Evolutionary conservation across 2,888 invertebrate genomes (phyloP).

Genomic region (Drosophila nr. perissopoda): DNA sequence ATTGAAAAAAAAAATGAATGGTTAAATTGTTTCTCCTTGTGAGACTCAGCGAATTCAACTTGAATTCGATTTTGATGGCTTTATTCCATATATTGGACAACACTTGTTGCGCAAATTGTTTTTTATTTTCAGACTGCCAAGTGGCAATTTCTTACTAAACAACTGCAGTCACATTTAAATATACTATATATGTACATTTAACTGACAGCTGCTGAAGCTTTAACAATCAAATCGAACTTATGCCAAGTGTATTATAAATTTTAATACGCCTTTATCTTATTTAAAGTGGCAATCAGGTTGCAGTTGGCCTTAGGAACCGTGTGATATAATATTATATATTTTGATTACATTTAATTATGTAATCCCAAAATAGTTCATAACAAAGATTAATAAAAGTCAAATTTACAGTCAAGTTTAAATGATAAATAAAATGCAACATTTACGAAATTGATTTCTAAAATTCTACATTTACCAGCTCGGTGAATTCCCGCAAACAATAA

Average conservation of each 20-base stretch:
- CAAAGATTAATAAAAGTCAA: neutral
- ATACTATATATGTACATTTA: conserved; percentile 1
- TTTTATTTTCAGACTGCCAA: conserved; percentile 24
- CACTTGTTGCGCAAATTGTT: conserved; percentile 44
- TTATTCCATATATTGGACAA: conserved; percentile 42
- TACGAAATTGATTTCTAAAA: neutral
- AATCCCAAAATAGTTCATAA: neutral
- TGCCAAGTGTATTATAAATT: neutral
- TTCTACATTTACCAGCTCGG: neutral
- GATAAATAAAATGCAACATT: neutral
- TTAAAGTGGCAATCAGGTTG: neutral
- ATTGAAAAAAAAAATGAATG: conserved; percentile 55
- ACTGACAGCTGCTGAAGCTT: conserved; percentile 31
- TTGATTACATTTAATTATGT: neutral
- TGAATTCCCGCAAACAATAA: conserved; percentile 3
- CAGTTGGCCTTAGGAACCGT: neutral
- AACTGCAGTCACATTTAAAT: conserved; percentile 19
- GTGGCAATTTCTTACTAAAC: conserved; percentile 32
- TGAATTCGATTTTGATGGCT: conserved; percentile 67
- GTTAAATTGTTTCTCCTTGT: conserved; percentile 52
- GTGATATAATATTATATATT: neutral
- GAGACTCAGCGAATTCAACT: conserved; percentile 23
- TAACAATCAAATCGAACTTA: conserved; percentile 5
- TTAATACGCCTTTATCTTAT: neutral
- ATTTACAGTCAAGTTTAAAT: neutral